Conservation (phyloP, 2,888 invertebrate genomes). For the Ectemnius lituratus region DNA sequence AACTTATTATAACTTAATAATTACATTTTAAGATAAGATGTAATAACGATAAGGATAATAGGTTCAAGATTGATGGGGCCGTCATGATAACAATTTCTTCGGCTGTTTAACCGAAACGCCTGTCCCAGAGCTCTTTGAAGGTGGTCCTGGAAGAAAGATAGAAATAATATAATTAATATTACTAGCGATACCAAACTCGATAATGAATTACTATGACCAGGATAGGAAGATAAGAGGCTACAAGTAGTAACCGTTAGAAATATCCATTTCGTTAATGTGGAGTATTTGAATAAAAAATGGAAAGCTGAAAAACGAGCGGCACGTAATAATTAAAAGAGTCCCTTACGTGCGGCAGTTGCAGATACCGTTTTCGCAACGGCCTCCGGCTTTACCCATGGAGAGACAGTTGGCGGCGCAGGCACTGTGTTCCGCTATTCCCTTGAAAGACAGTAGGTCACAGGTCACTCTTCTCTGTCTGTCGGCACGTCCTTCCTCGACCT, state of each 20-base stretch:
- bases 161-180: constrained; percentile 4
- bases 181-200: background rate
- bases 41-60: background rate
- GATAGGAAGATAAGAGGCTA: background rate
- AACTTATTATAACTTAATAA: background rate
- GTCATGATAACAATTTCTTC: background rate
- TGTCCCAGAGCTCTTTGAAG: constrained; percentile 62
- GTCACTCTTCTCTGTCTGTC: constrained; percentile 69
- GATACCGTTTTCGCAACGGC: constrained; percentile 64
- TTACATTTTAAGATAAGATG: background rate
- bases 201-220: background rate
- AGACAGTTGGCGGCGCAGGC: constrained; percentile 72
- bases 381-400: constrained; percentile 69
- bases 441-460: constrained; percentile 65
- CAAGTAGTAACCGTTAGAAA: background rate
- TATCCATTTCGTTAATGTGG: too few relatives aligned
- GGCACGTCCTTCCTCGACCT: constrained; percentile 56
- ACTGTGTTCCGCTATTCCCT: constrained; percentile 51
- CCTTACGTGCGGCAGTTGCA: constrained; percentile 69
- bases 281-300: background rate
- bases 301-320: background rate
- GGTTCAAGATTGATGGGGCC: background rate
- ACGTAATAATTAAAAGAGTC: constrained; percentile 1
- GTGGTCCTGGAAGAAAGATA: constrained; percentile 53
- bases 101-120: constrained; percentile 58